phyloP scores from a whole-genome alignment of 2,113 vertebrate genomes.

The Calonectris borealis region DNA sequence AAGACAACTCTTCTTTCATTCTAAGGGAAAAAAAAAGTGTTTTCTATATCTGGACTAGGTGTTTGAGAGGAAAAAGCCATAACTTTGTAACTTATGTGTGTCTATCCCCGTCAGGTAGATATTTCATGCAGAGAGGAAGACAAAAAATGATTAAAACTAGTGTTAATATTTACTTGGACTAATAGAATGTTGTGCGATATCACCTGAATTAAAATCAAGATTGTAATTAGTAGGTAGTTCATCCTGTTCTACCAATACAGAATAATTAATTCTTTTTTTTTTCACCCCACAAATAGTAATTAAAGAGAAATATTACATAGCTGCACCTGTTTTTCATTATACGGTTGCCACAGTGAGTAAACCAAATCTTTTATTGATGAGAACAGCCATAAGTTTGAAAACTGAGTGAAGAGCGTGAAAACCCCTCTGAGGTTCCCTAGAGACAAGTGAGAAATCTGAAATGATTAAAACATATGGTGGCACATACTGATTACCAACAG shows the following conservation, averaged over 20 bases:
- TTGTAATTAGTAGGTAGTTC: slow-evolving; percentile 73
- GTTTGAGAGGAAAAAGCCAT: neutral
- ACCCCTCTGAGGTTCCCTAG: slow-evolving; percentile 27
- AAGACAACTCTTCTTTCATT: neutral
- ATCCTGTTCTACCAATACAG: slow-evolving; percentile 64
- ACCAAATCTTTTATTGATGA: slow-evolving; percentile 75
- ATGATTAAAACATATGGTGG: slow-evolving; percentile 63
- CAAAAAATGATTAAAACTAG: neutral
- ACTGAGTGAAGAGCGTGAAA: slow-evolving; percentile 36
- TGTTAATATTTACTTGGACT: slow-evolving; percentile 64
- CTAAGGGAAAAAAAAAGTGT: neutral
- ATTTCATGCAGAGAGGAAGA: neutral
- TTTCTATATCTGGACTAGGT: neutral
- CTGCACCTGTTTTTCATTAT: slow-evolving; percentile 73
- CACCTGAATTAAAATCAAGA: slow-evolving; percentile 35
- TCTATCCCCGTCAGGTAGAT: neutral
- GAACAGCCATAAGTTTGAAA: slow-evolving; percentile 50
- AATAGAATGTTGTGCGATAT: slow-evolving; percentile 39
- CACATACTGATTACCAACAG: slow-evolving; percentile 11
- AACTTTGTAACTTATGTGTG: neutral
- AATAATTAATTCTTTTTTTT: slow-evolving; percentile 71
- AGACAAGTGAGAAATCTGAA: slow-evolving; percentile 54
- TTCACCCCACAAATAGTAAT: slow-evolving; percentile 73
- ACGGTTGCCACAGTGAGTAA: slow-evolving; percentile 59
- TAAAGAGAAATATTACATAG: slow-evolving; percentile 78